Evolutionary conservation across 2,888 invertebrate genomes (phyloP), one percentile per base, ranked within the genome.

Genomic region (Netelia inedita): DNA sequence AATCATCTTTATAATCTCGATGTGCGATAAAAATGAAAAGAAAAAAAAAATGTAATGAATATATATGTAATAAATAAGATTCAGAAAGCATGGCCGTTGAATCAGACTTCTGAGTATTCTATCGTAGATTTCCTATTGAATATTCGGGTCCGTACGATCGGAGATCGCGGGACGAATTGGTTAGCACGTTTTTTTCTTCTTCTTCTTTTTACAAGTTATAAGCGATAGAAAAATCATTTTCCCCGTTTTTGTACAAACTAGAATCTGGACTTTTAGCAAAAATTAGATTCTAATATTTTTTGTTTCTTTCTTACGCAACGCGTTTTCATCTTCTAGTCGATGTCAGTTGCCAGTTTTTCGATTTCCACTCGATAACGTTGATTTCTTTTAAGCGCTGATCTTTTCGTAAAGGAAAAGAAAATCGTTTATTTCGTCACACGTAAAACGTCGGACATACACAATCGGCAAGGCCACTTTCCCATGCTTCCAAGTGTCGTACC

Each of bases 31-130:
- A 46, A 46, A 46, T 46, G 46, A 14, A 14, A 41, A 9, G 41
- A 41, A 6, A 41, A 41, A 41, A 41, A 41, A 14, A 14, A 46
- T 0, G 46, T 46, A 14, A 46, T 46, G 72, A 55, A 23, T 23
- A 53, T 71, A 11, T 81, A 81, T 78, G 55, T 68, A 84, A 81
- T 81, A 84, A 84, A 84, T 84, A 84, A 65, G 46, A 46, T 80
- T 65, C 57, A 65, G 43, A 53, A 80, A 63, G 78, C 23, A 55
- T 63, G 61, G 57, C 28, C 46, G 59, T 79, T 65, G 59, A 69
- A 65, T 73, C 78, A 81, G 74, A 78, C 84, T 84, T 80, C 66
- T 11, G 43, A 72, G 68, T 84, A 76, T 61, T 55, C 75, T 72
- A 82, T 82, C 72, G 53, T 23, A 66, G 57, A 55, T 21, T 68